phyloP scores from a whole-genome alignment of 1,140 invertebrate species.

The Drosophila lacteicornis region DNA sequence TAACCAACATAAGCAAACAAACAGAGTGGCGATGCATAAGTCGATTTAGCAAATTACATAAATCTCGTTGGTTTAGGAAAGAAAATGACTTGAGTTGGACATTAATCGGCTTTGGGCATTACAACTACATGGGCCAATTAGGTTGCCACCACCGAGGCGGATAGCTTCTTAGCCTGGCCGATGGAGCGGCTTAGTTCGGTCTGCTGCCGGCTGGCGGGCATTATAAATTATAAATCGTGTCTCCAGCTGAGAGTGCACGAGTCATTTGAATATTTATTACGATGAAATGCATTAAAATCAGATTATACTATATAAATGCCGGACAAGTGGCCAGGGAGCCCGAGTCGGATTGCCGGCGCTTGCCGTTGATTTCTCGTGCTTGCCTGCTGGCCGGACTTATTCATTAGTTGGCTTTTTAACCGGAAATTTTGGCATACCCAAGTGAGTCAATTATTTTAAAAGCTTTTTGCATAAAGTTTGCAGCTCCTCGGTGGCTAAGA shows the following conservation, averaged over 20 bases:
- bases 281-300: conserved; percentile 67
- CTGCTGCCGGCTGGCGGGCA: conserved; percentile 27
- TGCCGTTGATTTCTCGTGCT: conserved; percentile 18
- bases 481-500: conserved; percentile 63
- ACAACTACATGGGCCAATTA: conserved; percentile 40
- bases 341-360: no score
- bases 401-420: conserved; percentile 78
- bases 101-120: conserved; percentile 71
- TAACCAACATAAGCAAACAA: conserved; percentile 3
- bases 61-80: conserved; percentile 40
- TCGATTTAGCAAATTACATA: conserved; percentile 44
- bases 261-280: conserved; percentile 71
- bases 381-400: conserved; percentile 47
- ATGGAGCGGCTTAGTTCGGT: not conserved
- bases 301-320: conserved; percentile 68
- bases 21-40: conserved; percentile 35
- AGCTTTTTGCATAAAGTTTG: conserved; percentile 77
- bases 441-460: conserved; percentile 84
- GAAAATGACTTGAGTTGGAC: conserved; percentile 55
- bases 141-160: conserved; percentile 2
- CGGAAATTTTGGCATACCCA: conserved; percentile 80
- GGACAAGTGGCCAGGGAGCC: conserved; percentile 50
- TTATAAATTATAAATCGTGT: conserved; percentile 55
- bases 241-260: conserved; percentile 17
- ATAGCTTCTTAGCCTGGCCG: conserved; percentile 2